Evolutionary conservation across 1,140 invertebrate genomes (phyloP).

Genomic region (silkworm (Bombyx mori)): DNA sequence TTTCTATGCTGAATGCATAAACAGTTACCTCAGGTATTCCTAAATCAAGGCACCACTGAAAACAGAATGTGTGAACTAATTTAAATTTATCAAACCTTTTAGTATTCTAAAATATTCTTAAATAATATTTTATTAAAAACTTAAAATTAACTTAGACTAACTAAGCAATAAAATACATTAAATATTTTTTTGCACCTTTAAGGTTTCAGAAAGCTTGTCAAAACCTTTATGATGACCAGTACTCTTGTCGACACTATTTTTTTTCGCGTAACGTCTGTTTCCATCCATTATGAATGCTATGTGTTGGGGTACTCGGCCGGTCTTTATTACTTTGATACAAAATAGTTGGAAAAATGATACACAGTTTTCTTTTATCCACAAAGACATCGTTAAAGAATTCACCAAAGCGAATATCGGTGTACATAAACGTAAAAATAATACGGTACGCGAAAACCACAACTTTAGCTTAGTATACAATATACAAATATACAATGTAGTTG

Average conservation of each 20-base stretch:
- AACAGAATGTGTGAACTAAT: conserved; percentile 1
- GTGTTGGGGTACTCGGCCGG: conserved; percentile 89
- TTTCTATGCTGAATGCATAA: conserved; percentile 99
- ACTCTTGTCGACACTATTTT: conserved; percentile 81
- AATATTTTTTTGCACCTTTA: conserved; percentile 72
- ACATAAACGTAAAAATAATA: not conserved
- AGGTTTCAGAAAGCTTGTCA: conserved; percentile 93
- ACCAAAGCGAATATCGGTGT: not conserved
- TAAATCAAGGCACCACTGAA: conserved; percentile 77
- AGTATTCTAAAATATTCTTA: too few relatives aligned
- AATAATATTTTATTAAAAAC: too few relatives aligned
- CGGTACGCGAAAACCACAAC: not conserved
- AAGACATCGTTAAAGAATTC: conserved; percentile 31
- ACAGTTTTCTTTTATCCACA: conserved; percentile 83
- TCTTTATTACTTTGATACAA: conserved; percentile 84
- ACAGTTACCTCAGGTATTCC: conserved; percentile 93
- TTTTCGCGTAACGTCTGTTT: conserved; percentile 94
- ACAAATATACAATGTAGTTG: too few relatives aligned
- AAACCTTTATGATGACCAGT: conserved; percentile 95
- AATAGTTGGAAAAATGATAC: conserved; percentile 83
- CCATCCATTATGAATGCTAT: conserved; percentile 99
- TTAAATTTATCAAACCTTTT: too few relatives aligned
- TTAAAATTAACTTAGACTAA: not conserved
- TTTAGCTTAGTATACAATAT: too few relatives aligned
- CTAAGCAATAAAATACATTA: conserved; percentile 1